These are phyloP conservation scores for Butorides virescens DNA, from an alignment of 2,113 vertebrate species.

Conservation along the genomic window DNA sequence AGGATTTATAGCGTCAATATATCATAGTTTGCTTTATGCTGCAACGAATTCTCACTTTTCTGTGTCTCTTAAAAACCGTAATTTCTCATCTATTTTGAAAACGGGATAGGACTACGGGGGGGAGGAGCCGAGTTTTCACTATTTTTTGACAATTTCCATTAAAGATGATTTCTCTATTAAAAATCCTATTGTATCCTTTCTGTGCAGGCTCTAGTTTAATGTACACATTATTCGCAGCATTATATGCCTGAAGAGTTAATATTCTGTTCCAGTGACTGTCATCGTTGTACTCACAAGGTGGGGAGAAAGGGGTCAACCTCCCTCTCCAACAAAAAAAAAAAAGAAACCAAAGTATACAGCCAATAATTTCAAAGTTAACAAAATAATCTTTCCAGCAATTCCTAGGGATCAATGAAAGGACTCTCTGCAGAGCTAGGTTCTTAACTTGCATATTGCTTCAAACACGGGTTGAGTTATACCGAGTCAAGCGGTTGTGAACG, in stretches of 20 bases:
- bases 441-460: background rate
- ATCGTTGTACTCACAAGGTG: background rate
- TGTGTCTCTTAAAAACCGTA: background rate
- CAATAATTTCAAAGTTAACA: background rate
- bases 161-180: background rate
- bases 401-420: background rate
- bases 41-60: background rate
- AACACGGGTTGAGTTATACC: accelerated
- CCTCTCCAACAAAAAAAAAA: background rate
- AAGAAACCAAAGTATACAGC: accelerated
- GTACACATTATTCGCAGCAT: background rate
- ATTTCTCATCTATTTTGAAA: background rate
- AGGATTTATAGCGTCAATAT: background rate
- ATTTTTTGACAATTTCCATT: background rate
- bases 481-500: background rate
- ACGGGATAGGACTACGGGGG: background rate
- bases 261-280: background rate
- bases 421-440: background rate
- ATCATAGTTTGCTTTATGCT: background rate
- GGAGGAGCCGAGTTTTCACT: background rate
- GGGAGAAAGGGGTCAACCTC: background rate
- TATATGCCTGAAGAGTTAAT: background rate
- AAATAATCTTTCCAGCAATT: background rate
- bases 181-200: background rate
- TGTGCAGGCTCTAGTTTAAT: background rate